These are phyloP conservation scores for Chrysopa pallens DNA, from an alignment of 1,140 invertebrate genomes.

Conservation along the genomic window DNA sequence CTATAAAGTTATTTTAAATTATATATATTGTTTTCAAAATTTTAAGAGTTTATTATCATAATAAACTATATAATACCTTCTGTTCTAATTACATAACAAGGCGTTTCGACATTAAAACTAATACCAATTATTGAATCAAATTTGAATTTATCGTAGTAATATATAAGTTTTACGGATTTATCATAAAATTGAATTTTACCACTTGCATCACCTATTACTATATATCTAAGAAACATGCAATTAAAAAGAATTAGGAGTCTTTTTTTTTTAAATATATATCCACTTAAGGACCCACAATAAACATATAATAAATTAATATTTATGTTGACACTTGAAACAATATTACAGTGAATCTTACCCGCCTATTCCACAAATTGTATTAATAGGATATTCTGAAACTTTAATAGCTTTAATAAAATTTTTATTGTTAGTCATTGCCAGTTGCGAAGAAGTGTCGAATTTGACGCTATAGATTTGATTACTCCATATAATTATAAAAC, in stretches of 20 bases:
- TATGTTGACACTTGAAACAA: too few species aligned
- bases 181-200: background rate
- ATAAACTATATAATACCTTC: too few species aligned
- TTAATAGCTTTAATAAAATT: conserved; percentile 9
- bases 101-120: too few species aligned
- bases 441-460: background rate
- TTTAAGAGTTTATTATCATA: too few species aligned
- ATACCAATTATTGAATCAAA: background rate
- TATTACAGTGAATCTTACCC: conserved; percentile 8
- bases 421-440: conserved; percentile 2
- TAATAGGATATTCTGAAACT: conserved; percentile 12
- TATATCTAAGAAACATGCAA: background rate
- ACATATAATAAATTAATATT: too few species aligned
- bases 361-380: conserved; percentile 8
- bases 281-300: too few species aligned
- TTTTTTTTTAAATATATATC: too few species aligned
- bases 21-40: too few species aligned
- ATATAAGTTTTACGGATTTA: background rate
- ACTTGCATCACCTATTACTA: background rate
- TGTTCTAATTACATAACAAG: too few species aligned
- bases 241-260: too few species aligned
- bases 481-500: conserved; percentile 4
- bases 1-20: too few species aligned
- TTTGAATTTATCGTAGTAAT: background rate
- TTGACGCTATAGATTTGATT: background rate